phyloP scores from a whole-genome alignment of 2,113 vertebrate genomes.

The Zosterops pallidus region DNA sequence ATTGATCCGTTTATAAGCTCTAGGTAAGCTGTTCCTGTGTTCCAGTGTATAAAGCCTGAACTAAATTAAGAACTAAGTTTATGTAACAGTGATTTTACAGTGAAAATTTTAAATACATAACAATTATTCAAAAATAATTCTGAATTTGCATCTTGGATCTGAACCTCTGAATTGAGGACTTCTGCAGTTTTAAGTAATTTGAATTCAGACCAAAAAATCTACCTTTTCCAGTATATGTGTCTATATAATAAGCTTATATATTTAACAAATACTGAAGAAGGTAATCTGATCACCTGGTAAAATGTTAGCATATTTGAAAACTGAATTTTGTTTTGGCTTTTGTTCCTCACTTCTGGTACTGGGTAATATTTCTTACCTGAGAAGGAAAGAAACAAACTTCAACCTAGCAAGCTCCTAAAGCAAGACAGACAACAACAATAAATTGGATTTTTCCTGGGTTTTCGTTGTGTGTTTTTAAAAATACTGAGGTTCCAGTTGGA shows the following conservation, averaged over 20 bases:
- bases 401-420: not conserved
- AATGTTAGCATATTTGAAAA: not conserved
- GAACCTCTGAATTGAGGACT: not conserved
- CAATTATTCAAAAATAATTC: not conserved
- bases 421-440: not conserved
- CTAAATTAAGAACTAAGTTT: not conserved
- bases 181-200: not conserved
- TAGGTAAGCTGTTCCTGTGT: not conserved
- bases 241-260: not conserved
- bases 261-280: not conserved
- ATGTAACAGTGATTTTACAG: not conserved
- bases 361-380: not conserved
- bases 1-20: not conserved
- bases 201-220: not conserved
- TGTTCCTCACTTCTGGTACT: not conserved
- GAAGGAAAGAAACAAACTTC: not conserved
- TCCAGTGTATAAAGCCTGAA: not conserved
- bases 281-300: not conserved
- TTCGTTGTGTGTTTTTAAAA: not conserved
- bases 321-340: not conserved
- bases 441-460: not conserved
- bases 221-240: not conserved
- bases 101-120: not conserved
- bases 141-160: not conserved
- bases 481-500: not conserved